These are phyloP conservation scores for Galaxias olidus DNA, from an alignment of 2,797 vertebrate species.

Conservation along the genomic window DNA sequence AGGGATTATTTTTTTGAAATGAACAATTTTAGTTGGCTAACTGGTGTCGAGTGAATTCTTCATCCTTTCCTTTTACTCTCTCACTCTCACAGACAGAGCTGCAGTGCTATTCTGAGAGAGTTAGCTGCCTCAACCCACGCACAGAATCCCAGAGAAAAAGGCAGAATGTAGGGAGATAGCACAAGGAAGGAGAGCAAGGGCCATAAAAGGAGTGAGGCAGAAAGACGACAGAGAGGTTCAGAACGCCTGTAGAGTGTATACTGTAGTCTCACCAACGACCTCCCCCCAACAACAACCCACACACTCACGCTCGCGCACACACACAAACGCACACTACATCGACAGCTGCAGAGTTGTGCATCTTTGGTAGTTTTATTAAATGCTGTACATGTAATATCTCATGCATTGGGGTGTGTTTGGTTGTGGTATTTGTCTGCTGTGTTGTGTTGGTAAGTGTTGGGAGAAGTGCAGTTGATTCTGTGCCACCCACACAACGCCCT, in stretches of 20 bases:
- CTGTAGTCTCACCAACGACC: slow-evolving; percentile 28
- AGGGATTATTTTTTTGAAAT: slow-evolving; percentile 14
- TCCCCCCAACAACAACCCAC: slow-evolving; percentile 3
- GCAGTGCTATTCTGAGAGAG: slow-evolving; percentile 87
- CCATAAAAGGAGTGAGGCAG: slow-evolving; percentile 56
- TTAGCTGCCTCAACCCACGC: slow-evolving; percentile 85
- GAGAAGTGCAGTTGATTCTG: slow-evolving; percentile 82
- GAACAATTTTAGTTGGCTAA: slow-evolving; percentile 60
- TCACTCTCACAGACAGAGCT: slow-evolving; percentile 77
- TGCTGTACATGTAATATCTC: too few relatives aligned
- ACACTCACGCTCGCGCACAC: neutral
- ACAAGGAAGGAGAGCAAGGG: slow-evolving; percentile 28
- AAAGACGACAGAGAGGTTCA: slow-evolving; percentile 62
- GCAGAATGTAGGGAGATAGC: slow-evolving; percentile 51
- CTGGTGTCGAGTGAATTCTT: slow-evolving; percentile 65
- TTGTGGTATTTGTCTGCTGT: slow-evolving; percentile 65
- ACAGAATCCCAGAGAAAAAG: slow-evolving; percentile 76
- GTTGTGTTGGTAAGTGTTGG: slow-evolving; percentile 77
- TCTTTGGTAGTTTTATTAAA: slow-evolving; percentile 29
- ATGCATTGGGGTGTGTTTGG: slow-evolving; percentile 38
- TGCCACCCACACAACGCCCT: slow-evolving; percentile 78
- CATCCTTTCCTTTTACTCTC: slow-evolving; percentile 61
- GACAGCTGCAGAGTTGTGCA: slow-evolving; percentile 35
- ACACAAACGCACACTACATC: slow-evolving; percentile 6
- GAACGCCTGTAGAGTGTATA: slow-evolving; percentile 30